These are phyloP conservation scores for Homarus gammarus DNA, from an alignment of 2,888 invertebrate species.

Conservation along the genomic window DNA sequence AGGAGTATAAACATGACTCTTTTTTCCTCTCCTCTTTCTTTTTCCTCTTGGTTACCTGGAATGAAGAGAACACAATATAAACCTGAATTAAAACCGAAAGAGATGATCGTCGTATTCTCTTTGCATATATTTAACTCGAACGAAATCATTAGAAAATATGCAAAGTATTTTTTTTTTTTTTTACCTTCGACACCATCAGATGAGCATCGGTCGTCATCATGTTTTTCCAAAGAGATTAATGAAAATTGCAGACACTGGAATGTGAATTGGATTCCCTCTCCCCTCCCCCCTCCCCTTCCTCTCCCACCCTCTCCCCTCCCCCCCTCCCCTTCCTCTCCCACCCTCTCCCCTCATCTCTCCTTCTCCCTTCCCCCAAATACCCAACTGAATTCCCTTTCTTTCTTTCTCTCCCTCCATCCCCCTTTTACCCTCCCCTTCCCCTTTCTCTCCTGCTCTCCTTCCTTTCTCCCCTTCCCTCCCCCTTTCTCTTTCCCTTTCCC, in stretches of 20 bases:
- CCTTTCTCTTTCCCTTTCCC: background rate
- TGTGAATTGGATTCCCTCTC: background rate
- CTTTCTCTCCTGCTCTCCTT: background rate
- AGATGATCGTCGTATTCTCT: no score
- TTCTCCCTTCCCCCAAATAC: conserved; percentile 1
- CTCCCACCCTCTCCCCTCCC: background rate
- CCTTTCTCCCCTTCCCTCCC: background rate
- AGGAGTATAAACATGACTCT: no score
- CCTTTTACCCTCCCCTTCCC: background rate
- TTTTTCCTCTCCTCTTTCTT: no score
- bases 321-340: background rate
- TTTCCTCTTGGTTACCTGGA: no score
- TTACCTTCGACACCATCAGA: background rate
- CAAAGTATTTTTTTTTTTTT: no score
- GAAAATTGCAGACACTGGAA: conserved; percentile 1
- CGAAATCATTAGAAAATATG: background rate
- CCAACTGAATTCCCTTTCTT: no score
- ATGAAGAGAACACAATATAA: no score
- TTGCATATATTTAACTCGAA: background rate
- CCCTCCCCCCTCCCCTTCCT: conserved; percentile 6
- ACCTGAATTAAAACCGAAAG: no score
- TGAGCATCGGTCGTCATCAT: background rate
- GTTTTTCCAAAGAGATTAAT: background rate
- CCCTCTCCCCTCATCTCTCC: no score
- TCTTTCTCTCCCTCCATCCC: background rate